Percentiles rank a stretch among this genome's conserved stretches.
phyloP scores from a whole-genome alignment of 35 echinoderm and acorn worm species.

The Heliocidaris tuberculata region DNA sequence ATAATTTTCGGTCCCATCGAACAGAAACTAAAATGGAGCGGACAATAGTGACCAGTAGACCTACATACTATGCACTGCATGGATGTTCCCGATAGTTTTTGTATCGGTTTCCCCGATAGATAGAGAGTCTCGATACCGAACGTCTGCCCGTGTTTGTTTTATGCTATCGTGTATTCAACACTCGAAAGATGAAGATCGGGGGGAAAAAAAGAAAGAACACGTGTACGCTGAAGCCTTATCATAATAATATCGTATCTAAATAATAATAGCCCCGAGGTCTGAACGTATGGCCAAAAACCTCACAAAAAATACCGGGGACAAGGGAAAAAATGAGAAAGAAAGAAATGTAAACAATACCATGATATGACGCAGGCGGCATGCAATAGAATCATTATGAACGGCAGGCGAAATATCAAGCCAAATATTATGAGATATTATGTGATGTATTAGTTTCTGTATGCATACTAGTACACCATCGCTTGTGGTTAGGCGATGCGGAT shows the following conservation, averaged over 20 bases:
- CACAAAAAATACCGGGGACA: neutral
- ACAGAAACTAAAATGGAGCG: neutral
- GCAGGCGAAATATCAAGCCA: neutral
- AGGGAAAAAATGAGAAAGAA: neutral
- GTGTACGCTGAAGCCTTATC: neutral
- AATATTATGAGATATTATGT: slow-evolving; percentile 14
- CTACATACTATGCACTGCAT: neutral
- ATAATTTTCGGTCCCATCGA: neutral
- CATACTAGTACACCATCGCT: neutral
- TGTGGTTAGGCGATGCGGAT: neutral
- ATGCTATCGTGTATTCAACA: neutral
- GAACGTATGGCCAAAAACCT: neutral
- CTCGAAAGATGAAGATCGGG: neutral
- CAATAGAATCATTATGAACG: slow-evolving; percentile 17
- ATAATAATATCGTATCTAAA: slow-evolving; percentile 27
- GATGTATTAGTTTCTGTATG: slow-evolving; percentile 5
- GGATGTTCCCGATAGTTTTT: neutral
- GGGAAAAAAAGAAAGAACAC: neutral
- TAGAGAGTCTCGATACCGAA: neutral
- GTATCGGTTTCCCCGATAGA: neutral
- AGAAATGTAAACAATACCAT: slow-evolving; percentile 16
- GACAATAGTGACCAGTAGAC: neutral
- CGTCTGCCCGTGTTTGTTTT: slow-evolving; percentile 4
- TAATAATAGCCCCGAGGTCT: neutral
- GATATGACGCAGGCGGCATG: neutral